Percentiles rank a stretch among this genome's conserved stretches.
Evolutionary conservation across 2,888 invertebrate species (phyloP).

Genomic region (Eurois occulta): DNA sequence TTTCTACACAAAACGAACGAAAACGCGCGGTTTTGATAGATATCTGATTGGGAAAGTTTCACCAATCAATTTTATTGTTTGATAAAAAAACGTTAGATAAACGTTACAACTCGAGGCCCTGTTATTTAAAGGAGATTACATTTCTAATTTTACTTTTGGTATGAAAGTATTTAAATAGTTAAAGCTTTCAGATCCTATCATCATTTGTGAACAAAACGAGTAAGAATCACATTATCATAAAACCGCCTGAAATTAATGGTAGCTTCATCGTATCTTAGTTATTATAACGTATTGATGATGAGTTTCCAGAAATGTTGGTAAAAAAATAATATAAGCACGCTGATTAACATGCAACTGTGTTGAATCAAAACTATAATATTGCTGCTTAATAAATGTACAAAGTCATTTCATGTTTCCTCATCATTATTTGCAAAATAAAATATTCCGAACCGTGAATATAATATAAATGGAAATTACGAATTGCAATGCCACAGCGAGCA

Average conservation of each 20-base stretch:
- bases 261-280: background rate
- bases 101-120: background rate
- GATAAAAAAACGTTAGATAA: slow-evolving; percentile 37
- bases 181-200: background rate
- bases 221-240: background rate
- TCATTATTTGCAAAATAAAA: slow-evolving; percentile 39
- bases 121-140: background rate
- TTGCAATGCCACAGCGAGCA: background rate
- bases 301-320: background rate
- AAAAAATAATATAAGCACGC: background rate
- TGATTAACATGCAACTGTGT: slow-evolving; percentile 1
- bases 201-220: background rate
- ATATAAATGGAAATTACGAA: slow-evolving; percentile 45
- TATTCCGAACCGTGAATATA: slow-evolving; percentile 25
- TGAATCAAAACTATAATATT: slow-evolving; percentile 19
- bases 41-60: slow-evolving; percentile 55
- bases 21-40: slow-evolving; percentile 26
- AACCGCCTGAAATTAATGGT: background rate
- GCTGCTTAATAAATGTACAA: slow-evolving; percentile 29
- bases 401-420: slow-evolving; percentile 35
- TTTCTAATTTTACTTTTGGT: slow-evolving; percentile 24
- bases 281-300: background rate
- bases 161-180: background rate
- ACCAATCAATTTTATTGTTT: slow-evolving; percentile 36
- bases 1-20: slow-evolving; percentile 43